phyloP scores from a whole-genome alignment of 1,140 invertebrate species.

The Nomia melanderi region DNA sequence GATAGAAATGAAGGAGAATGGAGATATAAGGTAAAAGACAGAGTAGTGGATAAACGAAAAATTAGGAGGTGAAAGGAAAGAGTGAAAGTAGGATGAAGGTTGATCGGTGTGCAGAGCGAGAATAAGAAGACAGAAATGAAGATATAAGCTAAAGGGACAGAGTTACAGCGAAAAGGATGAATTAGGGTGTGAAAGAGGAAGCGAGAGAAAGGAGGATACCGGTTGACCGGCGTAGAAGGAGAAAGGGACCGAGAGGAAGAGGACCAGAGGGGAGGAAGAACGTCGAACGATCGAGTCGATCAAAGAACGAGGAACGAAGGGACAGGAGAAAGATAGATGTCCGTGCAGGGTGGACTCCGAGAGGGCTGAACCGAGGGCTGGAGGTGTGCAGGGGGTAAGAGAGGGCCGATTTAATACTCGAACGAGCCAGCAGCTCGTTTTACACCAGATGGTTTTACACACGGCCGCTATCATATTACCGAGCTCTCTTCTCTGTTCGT shows the following conservation, averaged over 20 bases:
- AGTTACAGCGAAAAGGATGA: slow-evolving; percentile 54
- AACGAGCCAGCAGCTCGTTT: slow-evolving; percentile 78
- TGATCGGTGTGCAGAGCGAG: no score
- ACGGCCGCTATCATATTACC: slow-evolving; percentile 78
- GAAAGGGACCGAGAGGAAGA: slow-evolving; percentile 18
- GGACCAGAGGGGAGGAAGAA: neutral
- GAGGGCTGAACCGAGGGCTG: slow-evolving; percentile 39
- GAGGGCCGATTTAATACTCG: slow-evolving; percentile 79
- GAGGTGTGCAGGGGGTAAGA: slow-evolving; percentile 55
- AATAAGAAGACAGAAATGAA: no score
- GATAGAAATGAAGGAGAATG: no score
- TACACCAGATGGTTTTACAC: slow-evolving; percentile 80
- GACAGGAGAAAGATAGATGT: no score
- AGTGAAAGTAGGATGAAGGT: no score
- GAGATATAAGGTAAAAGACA: no score
- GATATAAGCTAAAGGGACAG: slow-evolving; percentile 44
- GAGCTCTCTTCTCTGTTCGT: slow-evolving; percentile 48
- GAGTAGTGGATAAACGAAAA: no score
- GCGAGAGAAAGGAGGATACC: no score
- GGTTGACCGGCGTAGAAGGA: slow-evolving; percentile 6
- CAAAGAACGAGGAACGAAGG: slow-evolving; percentile 2
- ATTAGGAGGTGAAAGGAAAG: no score
- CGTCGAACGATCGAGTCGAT: neutral
- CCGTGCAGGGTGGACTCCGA: slow-evolving; percentile 24
- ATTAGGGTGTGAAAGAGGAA: no score